Conservation (phyloP, 2,113 vertebrate species). For the Nothocercus julius region DNA sequence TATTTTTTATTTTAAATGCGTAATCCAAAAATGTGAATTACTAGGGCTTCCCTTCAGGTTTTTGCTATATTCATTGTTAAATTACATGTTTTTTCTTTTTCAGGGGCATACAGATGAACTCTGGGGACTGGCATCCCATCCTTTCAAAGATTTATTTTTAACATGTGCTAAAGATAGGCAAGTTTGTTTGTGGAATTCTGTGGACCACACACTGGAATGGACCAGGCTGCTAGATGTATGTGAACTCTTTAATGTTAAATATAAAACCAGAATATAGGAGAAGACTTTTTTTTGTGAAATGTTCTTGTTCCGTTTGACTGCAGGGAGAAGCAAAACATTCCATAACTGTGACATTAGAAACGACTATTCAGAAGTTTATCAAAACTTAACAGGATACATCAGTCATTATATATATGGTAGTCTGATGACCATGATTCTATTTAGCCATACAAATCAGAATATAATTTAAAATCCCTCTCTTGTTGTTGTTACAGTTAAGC, state of each 20-base stretch:
- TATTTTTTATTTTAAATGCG: not conserved
- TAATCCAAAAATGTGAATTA: not conserved
- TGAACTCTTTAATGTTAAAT: not conserved
- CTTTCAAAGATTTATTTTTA: conserved; percentile 91
- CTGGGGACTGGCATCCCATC: conserved; percentile 95
- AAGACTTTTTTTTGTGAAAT: not conserved
- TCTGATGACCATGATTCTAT: not conserved
- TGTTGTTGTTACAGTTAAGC: not conserved
- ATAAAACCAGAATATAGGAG: not conserved
- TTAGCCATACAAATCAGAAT: not conserved
- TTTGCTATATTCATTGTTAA: not conserved
- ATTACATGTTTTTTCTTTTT: conserved; percentile 5
- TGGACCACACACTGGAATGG: conserved; percentile 92
- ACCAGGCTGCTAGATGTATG: conserved; percentile 91
- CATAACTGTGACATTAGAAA: not conserved
- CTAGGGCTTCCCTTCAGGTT: not conserved
- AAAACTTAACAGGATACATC: not conserved
- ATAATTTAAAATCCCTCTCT: not conserved
- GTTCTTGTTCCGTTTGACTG: not conserved
- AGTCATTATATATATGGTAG: not conserved
- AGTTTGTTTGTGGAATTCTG: conserved; percentile 93
- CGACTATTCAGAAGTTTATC: not conserved
- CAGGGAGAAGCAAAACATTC: not conserved
- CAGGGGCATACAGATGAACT: conserved; percentile 98
- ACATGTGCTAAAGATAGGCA: conserved; percentile 95